phyloP scores from a whole-genome alignment of 2,888 invertebrate species.

The Cerastoderma edule region DNA sequence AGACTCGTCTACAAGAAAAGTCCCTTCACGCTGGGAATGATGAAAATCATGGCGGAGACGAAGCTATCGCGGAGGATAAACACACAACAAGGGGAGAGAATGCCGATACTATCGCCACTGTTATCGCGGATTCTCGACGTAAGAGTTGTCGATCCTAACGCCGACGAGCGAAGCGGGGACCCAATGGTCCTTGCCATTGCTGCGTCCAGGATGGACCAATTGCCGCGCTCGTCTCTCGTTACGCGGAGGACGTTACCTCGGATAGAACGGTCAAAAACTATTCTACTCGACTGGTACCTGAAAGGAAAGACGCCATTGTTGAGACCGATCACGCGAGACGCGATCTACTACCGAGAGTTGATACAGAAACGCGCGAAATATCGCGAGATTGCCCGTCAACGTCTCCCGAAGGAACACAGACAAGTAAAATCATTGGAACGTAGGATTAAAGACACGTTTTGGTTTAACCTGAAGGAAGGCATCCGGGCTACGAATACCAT shows the following conservation, averaged over 20 bases:
- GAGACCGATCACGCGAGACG: conserved; percentile 61
- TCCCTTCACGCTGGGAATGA: conserved; percentile 61
- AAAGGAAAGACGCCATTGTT: conserved; percentile 61
- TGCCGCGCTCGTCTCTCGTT: conserved; percentile 23
- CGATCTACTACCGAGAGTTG: conserved; percentile 63
- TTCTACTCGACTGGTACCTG: conserved; percentile 60
- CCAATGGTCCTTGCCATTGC: neutral
- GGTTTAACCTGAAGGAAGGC: conserved; percentile 58
- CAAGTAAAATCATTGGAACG: conserved; percentile 53
- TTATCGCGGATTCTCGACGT: conserved; percentile 55
- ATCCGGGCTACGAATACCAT: conserved; percentile 57
- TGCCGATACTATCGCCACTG: conserved; percentile 57
- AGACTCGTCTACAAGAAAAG: conserved; percentile 65
- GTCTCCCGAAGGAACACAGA: conserved; percentile 40
- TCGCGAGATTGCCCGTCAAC: conserved; percentile 43
- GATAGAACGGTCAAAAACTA: conserved; percentile 49
- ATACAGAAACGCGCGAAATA: conserved; percentile 59
- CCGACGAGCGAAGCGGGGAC: conserved; percentile 30
- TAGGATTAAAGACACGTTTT: conserved; percentile 58
- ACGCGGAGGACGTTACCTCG: conserved; percentile 17
- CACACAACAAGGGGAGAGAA: conserved; percentile 56
- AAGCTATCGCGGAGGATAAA: conserved; percentile 64
- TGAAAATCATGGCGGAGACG: conserved; percentile 65
- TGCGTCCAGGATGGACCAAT: conserved; percentile 9
- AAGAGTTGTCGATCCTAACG: conserved; percentile 45